A percentile compares a stretch with the other conserved stretches of the same genome.
Evolutionary conservation across 2,113 vertebrate species (phyloP).

Genomic region (Pontoporia blainvillei): DNA sequence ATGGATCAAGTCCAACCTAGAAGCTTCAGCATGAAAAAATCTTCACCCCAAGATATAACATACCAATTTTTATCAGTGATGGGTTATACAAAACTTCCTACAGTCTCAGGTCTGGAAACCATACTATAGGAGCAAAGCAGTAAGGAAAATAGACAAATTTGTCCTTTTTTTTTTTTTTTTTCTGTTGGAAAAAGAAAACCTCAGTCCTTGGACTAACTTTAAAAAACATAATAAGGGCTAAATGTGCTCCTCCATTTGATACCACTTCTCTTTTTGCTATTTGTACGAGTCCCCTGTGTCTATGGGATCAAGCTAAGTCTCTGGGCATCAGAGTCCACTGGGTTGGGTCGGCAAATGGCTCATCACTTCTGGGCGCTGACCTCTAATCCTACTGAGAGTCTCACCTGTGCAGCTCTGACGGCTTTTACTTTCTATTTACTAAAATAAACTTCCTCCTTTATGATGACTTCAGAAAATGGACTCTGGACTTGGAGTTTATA

Average conservation of each 20-base stretch:
- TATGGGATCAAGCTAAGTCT: not conserved
- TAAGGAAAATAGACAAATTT: not conserved
- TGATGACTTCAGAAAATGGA: slow-evolving; percentile 61
- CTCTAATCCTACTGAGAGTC: not conserved
- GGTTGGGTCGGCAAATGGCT: not conserved
- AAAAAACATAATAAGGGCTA: not conserved
- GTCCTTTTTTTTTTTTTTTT: not conserved
- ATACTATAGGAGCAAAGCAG: not conserved
- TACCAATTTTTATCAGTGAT: not conserved
- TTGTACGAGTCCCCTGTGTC: not conserved
- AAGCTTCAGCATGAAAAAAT: not conserved
- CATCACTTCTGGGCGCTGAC: not conserved
- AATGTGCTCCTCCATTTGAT: not conserved
- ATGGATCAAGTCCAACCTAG: not conserved
- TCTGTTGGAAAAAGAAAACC: not conserved
- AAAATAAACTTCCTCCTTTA: slow-evolving; percentile 52
- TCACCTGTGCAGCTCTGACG: not conserved
- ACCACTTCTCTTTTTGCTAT: not conserved
- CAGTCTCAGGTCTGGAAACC: not conserved
- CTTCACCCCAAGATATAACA: not conserved
- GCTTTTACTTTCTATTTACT: slow-evolving; percentile 66
- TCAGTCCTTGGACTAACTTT: not conserved
- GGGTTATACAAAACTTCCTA: not conserved
- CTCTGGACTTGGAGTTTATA: slow-evolving; percentile 53
- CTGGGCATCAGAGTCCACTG: not conserved